These are phyloP conservation scores for Otocyon megalotis DNA, from an alignment of 2,113 vertebrate genomes.

Conservation along the genomic window DNA sequence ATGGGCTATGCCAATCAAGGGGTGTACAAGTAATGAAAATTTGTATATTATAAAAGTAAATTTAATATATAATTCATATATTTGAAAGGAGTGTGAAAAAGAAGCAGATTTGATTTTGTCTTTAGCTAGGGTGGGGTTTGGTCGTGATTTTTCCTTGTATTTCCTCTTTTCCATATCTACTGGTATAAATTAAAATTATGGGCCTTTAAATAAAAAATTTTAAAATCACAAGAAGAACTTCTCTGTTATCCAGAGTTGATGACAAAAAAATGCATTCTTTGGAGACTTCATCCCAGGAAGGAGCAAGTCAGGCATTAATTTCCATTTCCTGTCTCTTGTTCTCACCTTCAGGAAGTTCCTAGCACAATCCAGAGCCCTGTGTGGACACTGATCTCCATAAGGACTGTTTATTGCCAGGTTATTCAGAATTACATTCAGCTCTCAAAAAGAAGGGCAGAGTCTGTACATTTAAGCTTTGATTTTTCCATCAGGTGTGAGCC, in stretches of 20 bases:
- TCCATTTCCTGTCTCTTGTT: not conserved
- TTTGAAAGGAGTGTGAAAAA: not conserved
- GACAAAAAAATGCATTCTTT: not conserved
- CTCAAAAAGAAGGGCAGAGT: not conserved
- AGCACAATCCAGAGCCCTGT: not conserved
- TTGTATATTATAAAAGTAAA: not conserved
- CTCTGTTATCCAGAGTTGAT: not conserved
- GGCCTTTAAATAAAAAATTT: not conserved
- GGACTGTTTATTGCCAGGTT: not conserved
- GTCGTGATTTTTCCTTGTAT: constrained; percentile 41
- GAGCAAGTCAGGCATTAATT: not conserved
- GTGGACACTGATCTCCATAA: not conserved
- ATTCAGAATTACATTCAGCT: not conserved
- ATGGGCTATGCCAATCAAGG: not conserved
- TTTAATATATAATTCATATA: not conserved
- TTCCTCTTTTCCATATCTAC: not conserved
- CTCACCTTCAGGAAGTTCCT: not conserved
- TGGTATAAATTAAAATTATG: not conserved
- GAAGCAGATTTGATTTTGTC: constrained; percentile 17
- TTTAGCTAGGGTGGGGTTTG: constrained; percentile 16
- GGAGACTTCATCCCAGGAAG: not conserved
- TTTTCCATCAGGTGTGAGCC: not conserved
- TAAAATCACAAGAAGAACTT: not conserved
- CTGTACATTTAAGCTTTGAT: not conserved
- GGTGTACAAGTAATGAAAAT: not conserved